Conservation (phyloP, 2,113 vertebrate species). For the Corythornis madagascariensis region DNA sequence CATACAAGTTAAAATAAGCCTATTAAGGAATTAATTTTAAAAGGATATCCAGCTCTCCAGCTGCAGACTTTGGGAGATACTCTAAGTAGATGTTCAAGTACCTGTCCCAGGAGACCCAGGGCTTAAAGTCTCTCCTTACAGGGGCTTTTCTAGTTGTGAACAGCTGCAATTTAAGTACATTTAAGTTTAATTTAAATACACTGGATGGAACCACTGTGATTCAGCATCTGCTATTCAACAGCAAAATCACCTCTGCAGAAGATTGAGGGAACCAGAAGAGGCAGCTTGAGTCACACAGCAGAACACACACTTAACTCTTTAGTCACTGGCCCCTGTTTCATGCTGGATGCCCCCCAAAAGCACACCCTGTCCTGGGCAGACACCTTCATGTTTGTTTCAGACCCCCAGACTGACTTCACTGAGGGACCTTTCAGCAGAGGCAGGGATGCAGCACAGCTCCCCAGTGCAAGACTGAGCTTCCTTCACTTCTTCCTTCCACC, state of each 20-base stretch:
- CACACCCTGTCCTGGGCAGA: fast-evolving
- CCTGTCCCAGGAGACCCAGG: neutral
- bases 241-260: neutral
- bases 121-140: neutral
- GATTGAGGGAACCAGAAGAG: neutral
- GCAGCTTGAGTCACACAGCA: neutral
- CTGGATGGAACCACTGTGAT: neutral
- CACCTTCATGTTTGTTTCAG: neutral
- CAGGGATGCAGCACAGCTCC: neutral
- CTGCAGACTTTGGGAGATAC: neutral
- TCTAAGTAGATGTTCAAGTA: fast-evolving
- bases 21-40: neutral
- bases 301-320: neutral
- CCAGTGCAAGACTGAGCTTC: neutral
- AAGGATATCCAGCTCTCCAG: neutral
- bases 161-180: neutral
- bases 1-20: neutral
- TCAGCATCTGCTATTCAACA: neutral
- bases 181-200: neutral
- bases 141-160: neutral
- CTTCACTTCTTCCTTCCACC: neutral
- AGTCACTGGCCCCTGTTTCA: neutral
- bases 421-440: neutral
- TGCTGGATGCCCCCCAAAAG: neutral
- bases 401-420: neutral